Percentiles rank a stretch among this genome's conserved stretches.
These are phyloP conservation scores for Nemotelus pantherinus DNA, from an alignment of 2,888 invertebrate species.

Conservation along the genomic window DNA sequence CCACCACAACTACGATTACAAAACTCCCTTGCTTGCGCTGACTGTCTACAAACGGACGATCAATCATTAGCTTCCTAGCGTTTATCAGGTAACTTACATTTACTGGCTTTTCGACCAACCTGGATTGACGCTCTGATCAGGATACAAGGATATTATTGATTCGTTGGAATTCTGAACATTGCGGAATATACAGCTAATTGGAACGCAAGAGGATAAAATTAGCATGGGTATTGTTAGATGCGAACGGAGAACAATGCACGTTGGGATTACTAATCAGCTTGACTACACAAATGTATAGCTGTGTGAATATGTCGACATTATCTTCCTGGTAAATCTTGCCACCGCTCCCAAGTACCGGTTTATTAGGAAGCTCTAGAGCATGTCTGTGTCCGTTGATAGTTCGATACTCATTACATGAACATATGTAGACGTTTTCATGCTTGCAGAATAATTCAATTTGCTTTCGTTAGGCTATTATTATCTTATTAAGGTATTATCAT, in stretches of 20 bases:
- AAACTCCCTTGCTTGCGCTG: background rate
- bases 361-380: no score
- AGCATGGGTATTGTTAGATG: slow-evolving; percentile 16
- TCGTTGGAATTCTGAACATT: slow-evolving; percentile 4
- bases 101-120: background rate
- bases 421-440: no score
- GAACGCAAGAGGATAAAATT: slow-evolving; percentile 21
- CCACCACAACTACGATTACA: background rate
- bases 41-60: slow-evolving; percentile 8
- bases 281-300: background rate
- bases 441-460: no score
- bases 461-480: no score
- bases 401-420: no score
- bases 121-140: background rate
- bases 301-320: slow-evolving; percentile 11
- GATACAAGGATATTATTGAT: slow-evolving; percentile 38
- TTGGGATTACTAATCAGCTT: slow-evolving; percentile 31
- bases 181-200: slow-evolving; percentile 32
- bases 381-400: no score
- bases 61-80: slow-evolving; percentile 13
- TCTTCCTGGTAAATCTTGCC: background rate
- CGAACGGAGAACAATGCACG: slow-evolving; percentile 12
- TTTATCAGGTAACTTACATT: background rate
- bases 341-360: background rate
- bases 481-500: no score